These are phyloP conservation scores for Anastrepha ludens DNA, from an alignment of 1,140 invertebrate species.

Conservation along the genomic window DNA sequence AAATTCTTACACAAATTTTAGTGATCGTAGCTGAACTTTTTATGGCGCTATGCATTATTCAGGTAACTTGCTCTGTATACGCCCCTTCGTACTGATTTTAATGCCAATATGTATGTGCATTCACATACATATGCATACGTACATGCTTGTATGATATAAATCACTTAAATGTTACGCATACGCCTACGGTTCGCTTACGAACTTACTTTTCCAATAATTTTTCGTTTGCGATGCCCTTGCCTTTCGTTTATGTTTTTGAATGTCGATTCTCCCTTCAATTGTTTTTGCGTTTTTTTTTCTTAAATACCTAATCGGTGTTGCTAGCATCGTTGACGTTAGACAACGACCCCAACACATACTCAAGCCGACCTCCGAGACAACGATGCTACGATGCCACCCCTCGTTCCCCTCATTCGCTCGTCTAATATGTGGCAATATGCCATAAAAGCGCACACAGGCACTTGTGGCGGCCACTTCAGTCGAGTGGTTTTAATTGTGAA, in stretches of 20 bases:
- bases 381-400: not conserved
- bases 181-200: not conserved
- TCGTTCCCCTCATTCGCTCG: not conserved
- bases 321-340: slow-evolving; percentile 45
- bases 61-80: too few species aligned
- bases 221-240: not conserved
- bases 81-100: too few species aligned
- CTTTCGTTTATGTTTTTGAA: slow-evolving; percentile 2
- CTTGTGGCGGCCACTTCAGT: slow-evolving; percentile 33
- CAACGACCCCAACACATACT: slow-evolving; percentile 47
- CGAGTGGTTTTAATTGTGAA: slow-evolving; percentile 73
- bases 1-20: too few species aligned
- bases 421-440: not conserved
- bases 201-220: not conserved
- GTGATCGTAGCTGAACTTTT: too few species aligned
- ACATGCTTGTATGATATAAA: too few species aligned
- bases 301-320: slow-evolving; percentile 3
- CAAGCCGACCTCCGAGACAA: slow-evolving; percentile 35
- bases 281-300: not conserved
- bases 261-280: not conserved
- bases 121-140: too few species aligned
- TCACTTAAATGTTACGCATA: not conserved
- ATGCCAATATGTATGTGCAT: too few species aligned
- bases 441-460: slow-evolving; percentile 32
- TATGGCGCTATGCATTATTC: too few species aligned